These are phyloP conservation scores for Nebria ingens DNA, from an alignment of 1,140 invertebrate genomes.

Conservation along the genomic window DNA sequence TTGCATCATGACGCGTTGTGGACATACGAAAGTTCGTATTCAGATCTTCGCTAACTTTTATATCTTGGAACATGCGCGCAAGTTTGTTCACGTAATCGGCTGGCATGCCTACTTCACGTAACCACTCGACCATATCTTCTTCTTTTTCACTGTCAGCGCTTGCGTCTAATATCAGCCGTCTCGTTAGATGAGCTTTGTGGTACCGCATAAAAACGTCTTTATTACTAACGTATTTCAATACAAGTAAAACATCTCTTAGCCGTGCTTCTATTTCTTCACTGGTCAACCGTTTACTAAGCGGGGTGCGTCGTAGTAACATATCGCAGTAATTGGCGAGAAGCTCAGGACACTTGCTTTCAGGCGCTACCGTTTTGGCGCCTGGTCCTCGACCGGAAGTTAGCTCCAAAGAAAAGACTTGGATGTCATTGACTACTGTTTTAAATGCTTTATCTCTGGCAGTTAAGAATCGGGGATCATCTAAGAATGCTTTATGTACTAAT, in stretches of 20 bases:
- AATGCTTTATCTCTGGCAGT: slow-evolving; percentile 98
- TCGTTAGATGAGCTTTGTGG: slow-evolving; percentile 95
- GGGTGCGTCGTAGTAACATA: slow-evolving; percentile 94
- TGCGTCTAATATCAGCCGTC: slow-evolving; percentile 81
- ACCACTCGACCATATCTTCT: slow-evolving; percentile 98
- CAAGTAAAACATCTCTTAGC: slow-evolving; percentile 85
- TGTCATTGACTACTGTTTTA: slow-evolving; percentile 97
- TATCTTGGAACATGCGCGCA: slow-evolving; percentile 95
- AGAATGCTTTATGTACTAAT: slow-evolving; percentile 89
- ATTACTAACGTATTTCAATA: slow-evolving; percentile 98
- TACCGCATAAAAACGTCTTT: slow-evolving; percentile 99
- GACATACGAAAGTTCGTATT: slow-evolving; percentile 83
- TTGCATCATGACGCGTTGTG: slow-evolving; percentile 55
- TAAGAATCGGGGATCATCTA: slow-evolving; percentile 93
- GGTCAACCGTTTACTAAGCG: slow-evolving; percentile 90
- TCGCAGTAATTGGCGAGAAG: slow-evolving; percentile 99
- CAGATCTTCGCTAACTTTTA: slow-evolving; percentile 97
- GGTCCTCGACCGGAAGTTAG: slow-evolving; percentile 46
- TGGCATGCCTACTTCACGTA: slow-evolving; percentile 94
- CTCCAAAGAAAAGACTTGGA: slow-evolving; percentile 82
- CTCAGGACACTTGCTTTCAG: slow-evolving; percentile 98
- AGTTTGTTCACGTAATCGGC: slow-evolving; percentile 99
- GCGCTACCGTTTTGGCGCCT: slow-evolving; percentile 50
- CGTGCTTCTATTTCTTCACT: slow-evolving; percentile 95
- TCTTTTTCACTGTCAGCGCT: slow-evolving; percentile 98